Conservation (phyloP, 2,888 invertebrate genomes). For the Hedychridium roseum region DNA sequence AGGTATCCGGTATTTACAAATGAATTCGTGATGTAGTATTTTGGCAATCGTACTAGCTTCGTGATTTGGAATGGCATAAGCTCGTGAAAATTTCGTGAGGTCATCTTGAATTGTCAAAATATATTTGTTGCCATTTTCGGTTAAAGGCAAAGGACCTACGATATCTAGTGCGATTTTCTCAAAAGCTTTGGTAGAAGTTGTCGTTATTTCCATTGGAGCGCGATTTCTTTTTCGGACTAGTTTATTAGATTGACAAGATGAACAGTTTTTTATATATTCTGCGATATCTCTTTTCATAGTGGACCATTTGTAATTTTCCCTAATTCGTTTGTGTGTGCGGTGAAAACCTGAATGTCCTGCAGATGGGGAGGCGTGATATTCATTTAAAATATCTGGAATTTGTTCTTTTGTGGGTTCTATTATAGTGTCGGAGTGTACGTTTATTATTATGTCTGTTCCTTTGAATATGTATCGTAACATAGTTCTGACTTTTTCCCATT, state of each 20-base stretch:
- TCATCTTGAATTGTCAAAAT: conserved; percentile 55
- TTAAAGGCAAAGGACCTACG: conserved; percentile 47
- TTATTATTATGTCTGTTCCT: too few relatives aligned
- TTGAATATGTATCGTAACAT: too few relatives aligned
- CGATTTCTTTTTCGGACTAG: conserved; percentile 26
- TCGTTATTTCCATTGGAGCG: conserved; percentile 48
- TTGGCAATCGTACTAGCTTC: conserved; percentile 49
- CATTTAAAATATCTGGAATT: too few relatives aligned
- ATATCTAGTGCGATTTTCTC: conserved; percentile 46
- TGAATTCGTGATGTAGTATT: conserved; percentile 31
- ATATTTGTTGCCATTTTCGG: conserved; percentile 45
- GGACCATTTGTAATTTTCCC: conserved; percentile 33
- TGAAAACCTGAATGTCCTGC: too few relatives aligned
- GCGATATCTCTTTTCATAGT: conserved; percentile 31
- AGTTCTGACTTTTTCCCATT: too few relatives aligned
- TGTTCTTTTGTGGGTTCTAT: too few relatives aligned
- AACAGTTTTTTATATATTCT: conserved; percentile 35
- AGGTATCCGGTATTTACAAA: conserved; percentile 42
- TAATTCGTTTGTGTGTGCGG: too few relatives aligned
- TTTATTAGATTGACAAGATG: conserved; percentile 50
- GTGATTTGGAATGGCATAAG: conserved; percentile 46
- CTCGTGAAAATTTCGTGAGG: conserved; percentile 51
- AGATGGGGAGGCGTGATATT: too few relatives aligned
- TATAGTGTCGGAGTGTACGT: too few relatives aligned
- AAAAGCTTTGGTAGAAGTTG: conserved; percentile 37